Evolutionary conservation across 2,888 invertebrate genomes (phyloP), one percentile per base, ranked within the genome.

Genomic region (Tachystola acroxantha): DNA sequence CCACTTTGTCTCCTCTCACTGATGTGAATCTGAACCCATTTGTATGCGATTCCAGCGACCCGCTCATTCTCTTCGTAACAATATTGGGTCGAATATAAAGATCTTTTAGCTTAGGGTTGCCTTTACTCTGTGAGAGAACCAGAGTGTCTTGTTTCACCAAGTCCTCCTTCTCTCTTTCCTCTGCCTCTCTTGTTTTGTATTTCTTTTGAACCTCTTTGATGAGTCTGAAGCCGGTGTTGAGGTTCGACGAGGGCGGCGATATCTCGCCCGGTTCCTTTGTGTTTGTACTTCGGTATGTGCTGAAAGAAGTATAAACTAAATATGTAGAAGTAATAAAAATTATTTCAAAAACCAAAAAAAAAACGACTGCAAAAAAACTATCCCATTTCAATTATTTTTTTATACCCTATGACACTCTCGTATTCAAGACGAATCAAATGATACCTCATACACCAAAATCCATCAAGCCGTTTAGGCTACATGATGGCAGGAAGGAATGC

Each of bases 121-220:
- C 97, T 88, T 98, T 97, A 76, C 96, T 98, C 56, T 95, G 95
- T 7, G 96, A 97, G 20, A 99, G 86, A 20, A 99, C 90, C 28
- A 99, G 84, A 13, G 97, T 97, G 77, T 99, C 99, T 76, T 99
- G 99, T 82, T 99, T 99, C 0, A 99, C 98, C 46, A 99, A 91
- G 85, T 99, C 97, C 76, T 99, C 99, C 58, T 98, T 98, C 73
- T 99, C 99, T 36, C 96, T 91, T 74, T 99, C 99, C 74, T 99
- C 99, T 0, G 98, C 98, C 78, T 99, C 99, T 46, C 99, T 90
- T 0, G 97, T 98, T 81, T 97, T 98, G 79, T 96, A 99, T 64
- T 96, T 96, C 78, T 99, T 98, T 87, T 99, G 99, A 19, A 98
- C 96, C 86, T 99, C 99, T 79, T 99, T 99, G 59, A 99, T 99